Conservation (phyloP, 1,140 invertebrate species). For the Gonatopus flavifemur region DNA sequence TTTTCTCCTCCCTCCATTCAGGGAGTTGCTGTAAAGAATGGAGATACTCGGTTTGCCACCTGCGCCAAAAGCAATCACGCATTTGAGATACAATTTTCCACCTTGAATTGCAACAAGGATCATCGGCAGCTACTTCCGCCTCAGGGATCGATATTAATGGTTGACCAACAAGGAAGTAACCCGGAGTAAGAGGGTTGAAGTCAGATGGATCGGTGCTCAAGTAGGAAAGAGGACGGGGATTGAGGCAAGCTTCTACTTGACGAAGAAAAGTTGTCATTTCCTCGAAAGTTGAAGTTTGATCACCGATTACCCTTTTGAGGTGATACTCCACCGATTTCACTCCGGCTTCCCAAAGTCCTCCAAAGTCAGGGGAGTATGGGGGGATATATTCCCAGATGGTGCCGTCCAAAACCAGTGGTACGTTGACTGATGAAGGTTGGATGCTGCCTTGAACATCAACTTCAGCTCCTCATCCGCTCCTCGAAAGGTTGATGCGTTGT, state of each 20-base stretch:
- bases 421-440: not conserved
- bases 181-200: not conserved
- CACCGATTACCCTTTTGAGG: not conserved
- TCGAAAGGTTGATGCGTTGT: not conserved
- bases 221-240: constrained; percentile 19
- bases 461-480: not conserved
- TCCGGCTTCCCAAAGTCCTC: not conserved
- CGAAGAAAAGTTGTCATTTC: constrained; percentile 29
- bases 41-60: not conserved
- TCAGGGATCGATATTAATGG: not conserved
- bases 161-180: not conserved
- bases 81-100: not conserved
- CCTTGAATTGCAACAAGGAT: not conserved
- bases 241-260: constrained; percentile 39
- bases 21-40: not conserved
- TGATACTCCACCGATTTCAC: not conserved
- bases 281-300: constrained; percentile 18
- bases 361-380: not conserved
- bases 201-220: not conserved
- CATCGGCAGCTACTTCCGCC: not conserved
- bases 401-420: not conserved
- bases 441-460: not conserved
- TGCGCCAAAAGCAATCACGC: not conserved
- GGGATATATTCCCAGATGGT: not conserved
- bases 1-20: not conserved